phyloP scores from a whole-genome alignment of 2,797 vertebrate species.

The Arctocebus calabarensis region DNA sequence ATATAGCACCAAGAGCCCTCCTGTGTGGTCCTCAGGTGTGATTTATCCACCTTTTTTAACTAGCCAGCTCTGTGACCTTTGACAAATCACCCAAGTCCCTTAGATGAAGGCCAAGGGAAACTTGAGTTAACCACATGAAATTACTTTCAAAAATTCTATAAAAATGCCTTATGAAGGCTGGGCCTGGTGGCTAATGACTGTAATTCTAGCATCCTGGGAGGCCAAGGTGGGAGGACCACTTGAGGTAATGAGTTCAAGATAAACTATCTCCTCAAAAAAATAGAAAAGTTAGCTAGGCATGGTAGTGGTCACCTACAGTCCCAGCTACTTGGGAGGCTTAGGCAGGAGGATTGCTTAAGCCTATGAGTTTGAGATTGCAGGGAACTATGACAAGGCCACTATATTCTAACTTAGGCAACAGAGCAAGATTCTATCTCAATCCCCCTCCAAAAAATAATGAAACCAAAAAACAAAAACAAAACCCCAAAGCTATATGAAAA shows the following conservation, averaged over 20 bases:
- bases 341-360: background rate
- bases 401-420: background rate
- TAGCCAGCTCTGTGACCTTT: background rate
- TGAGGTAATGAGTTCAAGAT: background rate
- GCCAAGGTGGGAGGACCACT: background rate
- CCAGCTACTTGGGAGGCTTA: background rate
- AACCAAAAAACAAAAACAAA: too few relatives aligned
- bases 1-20: background rate
- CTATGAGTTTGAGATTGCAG: background rate
- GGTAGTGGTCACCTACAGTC: background rate
- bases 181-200: background rate
- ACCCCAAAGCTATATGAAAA: background rate
- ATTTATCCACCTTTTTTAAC: background rate
- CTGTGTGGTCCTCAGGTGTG: background rate
- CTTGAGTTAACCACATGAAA: background rate
- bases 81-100: background rate
- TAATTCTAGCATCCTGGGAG: background rate
- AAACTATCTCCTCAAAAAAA: background rate
- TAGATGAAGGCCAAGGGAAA: background rate
- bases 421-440: background rate
- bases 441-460: too few relatives aligned
- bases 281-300: background rate
- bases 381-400: background rate
- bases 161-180: background rate
- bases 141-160: background rate